Evolutionary conservation across 2,888 invertebrate species (phyloP).

Genomic region (Gymnoscelis rufifasciata): DNA sequence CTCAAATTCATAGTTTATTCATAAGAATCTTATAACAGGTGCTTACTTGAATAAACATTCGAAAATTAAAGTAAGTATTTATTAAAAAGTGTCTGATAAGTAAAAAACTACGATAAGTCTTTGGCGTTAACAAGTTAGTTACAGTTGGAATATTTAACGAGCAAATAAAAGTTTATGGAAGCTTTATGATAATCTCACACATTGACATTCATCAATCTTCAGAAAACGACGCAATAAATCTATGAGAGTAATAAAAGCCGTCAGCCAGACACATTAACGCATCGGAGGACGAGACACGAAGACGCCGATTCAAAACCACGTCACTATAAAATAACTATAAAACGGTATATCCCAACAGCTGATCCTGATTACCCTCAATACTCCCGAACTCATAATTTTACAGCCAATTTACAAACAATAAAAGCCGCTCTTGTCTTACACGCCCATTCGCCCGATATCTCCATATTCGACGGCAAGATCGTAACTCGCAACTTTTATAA

Average conservation of each 20-base stretch:
- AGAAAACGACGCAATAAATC: conserved; percentile 25
- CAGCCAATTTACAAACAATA: conserved; percentile 81
- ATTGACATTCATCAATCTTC: conserved; percentile 26
- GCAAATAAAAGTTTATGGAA: conserved; percentile 8
- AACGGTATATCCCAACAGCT: conserved; percentile 72
- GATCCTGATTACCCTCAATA: conserved; percentile 75
- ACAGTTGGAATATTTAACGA: background rate
- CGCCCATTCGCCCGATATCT: conserved; percentile 74
- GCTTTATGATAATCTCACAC: conserved; percentile 12
- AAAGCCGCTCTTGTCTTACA: conserved; percentile 76
- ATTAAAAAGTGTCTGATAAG: no score
- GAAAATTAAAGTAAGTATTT: no score
- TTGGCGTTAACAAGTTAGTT: background rate
- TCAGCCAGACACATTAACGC: conserved; percentile 41
- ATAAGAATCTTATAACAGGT: no score
- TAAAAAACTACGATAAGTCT: no score
- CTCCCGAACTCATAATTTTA: conserved; percentile 77
- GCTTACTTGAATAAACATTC: no score
- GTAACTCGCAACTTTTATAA: conserved; percentile 76
- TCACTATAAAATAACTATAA: conserved; percentile 66
- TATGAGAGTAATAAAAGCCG: conserved; percentile 27
- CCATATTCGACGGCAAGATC: conserved; percentile 68
- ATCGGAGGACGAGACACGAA: conserved; percentile 44
- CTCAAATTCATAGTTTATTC: no score
- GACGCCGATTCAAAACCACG: conserved; percentile 45